These are phyloP conservation scores for Schrankia costaestrigalis DNA, from an alignment of 2,888 invertebrate genomes.

Conservation along the genomic window DNA sequence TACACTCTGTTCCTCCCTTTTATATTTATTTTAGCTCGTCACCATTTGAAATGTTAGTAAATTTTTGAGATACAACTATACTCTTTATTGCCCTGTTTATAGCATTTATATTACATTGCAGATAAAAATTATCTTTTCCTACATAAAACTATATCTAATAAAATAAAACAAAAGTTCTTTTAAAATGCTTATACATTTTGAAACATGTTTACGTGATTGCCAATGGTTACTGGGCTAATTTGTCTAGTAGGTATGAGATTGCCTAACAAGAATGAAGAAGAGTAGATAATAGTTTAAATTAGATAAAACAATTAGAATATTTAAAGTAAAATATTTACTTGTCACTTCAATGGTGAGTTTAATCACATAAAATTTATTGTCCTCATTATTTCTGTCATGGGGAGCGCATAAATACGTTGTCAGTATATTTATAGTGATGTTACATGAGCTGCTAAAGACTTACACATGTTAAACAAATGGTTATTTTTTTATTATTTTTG, in stretches of 20 bases:
- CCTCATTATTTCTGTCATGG: slow-evolving; percentile 54
- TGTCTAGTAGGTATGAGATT: slow-evolving; percentile 26
- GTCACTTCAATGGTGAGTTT: slow-evolving; percentile 40
- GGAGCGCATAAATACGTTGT: slow-evolving; percentile 64
- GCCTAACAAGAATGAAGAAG: slow-evolving; percentile 9
- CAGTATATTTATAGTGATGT: slow-evolving; percentile 62
- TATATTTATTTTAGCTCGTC: slow-evolving; percentile 62
- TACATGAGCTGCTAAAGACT: slow-evolving; percentile 46
- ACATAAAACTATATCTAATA: slow-evolving; percentile 50
- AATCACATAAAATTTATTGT: slow-evolving; percentile 61
- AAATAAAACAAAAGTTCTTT: slow-evolving; percentile 56
- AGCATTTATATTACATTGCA: slow-evolving; percentile 30
- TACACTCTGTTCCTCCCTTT: slow-evolving; percentile 56
- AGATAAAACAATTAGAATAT: background rate
- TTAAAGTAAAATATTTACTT: slow-evolving; percentile 36
- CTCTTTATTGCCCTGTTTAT: slow-evolving; percentile 32
- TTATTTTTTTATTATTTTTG: slow-evolving; percentile 31
- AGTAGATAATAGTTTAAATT: background rate
- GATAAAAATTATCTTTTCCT: slow-evolving; percentile 31
- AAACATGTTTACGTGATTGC: slow-evolving; percentile 52
- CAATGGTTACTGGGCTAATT: slow-evolving; percentile 51
- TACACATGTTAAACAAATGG: slow-evolving; percentile 55
- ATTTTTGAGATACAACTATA: slow-evolving; percentile 25
- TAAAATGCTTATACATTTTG: slow-evolving; percentile 51
- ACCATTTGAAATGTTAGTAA: slow-evolving; percentile 43